Base-by-base conservation (phyloP, 2,888 invertebrate genomes). In the Taphrorychus bicolor region DNA sequence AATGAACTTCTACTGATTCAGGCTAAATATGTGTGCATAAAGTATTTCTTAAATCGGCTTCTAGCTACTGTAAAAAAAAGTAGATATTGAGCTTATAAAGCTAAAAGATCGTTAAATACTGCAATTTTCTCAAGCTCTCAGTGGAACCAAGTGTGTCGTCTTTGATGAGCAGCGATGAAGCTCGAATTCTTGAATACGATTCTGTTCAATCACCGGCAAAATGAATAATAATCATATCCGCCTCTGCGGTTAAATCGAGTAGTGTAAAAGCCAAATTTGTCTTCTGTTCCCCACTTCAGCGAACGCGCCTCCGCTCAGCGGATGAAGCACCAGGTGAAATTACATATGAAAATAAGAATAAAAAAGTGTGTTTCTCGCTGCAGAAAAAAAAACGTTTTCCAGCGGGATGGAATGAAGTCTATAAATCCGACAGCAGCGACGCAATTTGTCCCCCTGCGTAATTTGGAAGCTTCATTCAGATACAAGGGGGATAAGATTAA, bases 301-400 rank as follows among this genome's bases (percentile, higher is more conserved):
- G 17, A 45, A 45, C 45, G 45, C 45, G 14, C 2, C 45, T 45
- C 2, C 14, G 17, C 14, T 16, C 14, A 32, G 32, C 32, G 32
- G 32, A 32, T 11, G 32, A 45, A 14, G 3, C 3, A 45, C 45
- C 45, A 45, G 45, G 45, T 45, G 45, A 45, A 45, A 45, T 45
- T 45, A 45, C 45, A 45, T 45, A 45, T 45, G 45, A 45, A 45
- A 45, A 45, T 45, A 45, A 7, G 45, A 45, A 11, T 45, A 45
- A 45, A 45, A 45, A 45, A 45, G 16, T 5, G 45, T 16, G 45
- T 45, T 45, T 45, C 14, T 16, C n/a, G n/a, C 32, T 32, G 45
- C 45, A 45, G 16, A 45, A 45, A 17, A 45, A 45, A 45, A 45
- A 45, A 45, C 17, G 14, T 45, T 45, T 45, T 45, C 45, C 45